Base-by-base conservation (phyloP, 2,888 invertebrate genomes). In the Hetaerina titia region DNA sequence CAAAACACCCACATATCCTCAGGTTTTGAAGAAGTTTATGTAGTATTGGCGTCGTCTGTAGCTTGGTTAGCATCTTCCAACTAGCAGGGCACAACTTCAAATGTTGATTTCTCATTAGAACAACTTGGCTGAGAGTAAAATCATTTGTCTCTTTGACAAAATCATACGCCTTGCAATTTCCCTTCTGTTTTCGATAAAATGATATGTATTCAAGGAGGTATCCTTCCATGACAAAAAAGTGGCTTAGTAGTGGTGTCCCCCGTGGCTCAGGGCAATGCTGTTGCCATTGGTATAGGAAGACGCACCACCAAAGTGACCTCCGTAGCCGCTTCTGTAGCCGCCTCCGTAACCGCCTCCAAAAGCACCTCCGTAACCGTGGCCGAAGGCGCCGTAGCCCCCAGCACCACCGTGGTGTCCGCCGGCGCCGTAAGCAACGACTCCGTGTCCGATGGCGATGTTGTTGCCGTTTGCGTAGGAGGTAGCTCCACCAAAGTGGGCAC, bases 361-460 rank as follows among this genome's bases (percentile, higher is more conserved):
- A 45, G 45, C 45, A 8, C 19, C 57, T 58, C 89, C 89, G 22
- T 89, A 89, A 17, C 89, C 89, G 45, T 45, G 45, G 45, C 45
- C 45, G 45, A 45, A 45, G 45, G 45, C 45, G 6, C 92, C 69
- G 4, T 45, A 45, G 13, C 22, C 89, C 22, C 90, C 90, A 60
- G 60, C 60, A 25, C 25, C 58, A 17, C 63, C 63, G 15, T 31
- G 81, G 56, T 92, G 57, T 64, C 92, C 92, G 8, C 57, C 89
- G 7, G n/a, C 22, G 5, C 25, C 92, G 69, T 92, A 74, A 13
- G 69, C 92, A 31, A 69, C 69, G 13, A 92, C 56, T 64, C 92
- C 92, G 64, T 90, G 64, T 22, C 22, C 74, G 19, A 69, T 69
- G 57, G 92, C 92, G 74, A 92, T 56, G 56, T 92, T 92, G 69